A percentile compares a stretch with the other conserved stretches of the same genome.
These are phyloP conservation scores for Proctacanthus coquilletti DNA, from an alignment of 1,140 invertebrate species.

Conservation along the genomic window DNA sequence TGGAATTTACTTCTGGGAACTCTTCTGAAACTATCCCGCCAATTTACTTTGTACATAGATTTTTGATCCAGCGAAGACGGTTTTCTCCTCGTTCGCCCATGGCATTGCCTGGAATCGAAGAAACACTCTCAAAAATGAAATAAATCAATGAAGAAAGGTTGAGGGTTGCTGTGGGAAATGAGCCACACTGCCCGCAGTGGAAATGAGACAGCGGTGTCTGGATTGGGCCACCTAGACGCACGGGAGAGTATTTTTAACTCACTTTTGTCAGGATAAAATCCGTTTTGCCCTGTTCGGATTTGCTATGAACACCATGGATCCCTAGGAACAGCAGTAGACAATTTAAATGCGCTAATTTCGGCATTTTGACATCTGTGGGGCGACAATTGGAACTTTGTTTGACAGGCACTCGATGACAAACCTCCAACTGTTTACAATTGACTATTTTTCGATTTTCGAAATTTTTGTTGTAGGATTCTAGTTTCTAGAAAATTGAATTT, in stretches of 20 bases:
- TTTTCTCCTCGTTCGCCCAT: slow-evolving; percentile 14
- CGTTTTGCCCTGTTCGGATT: not conserved
- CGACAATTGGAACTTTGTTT: slow-evolving; percentile 5
- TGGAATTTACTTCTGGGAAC: slow-evolving; percentile 4
- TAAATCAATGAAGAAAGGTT: not conserved
- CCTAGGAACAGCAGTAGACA: not conserved
- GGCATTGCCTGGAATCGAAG: not conserved
- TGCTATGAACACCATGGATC: not conserved
- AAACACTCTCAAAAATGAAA: not conserved
- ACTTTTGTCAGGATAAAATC: not conserved
- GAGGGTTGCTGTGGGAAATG: not conserved
- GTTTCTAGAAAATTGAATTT: too few species aligned
- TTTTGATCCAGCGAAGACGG: slow-evolving; percentile 28
- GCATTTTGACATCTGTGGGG: not conserved
- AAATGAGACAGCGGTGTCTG: too few species aligned
- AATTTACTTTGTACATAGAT: slow-evolving; percentile 28
- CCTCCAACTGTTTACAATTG: too few species aligned
- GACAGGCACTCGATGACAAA: slow-evolving; percentile 8
- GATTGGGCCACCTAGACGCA: too few species aligned
- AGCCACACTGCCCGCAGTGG: too few species aligned
- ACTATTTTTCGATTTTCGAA: too few species aligned
- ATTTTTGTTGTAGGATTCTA: too few species aligned
- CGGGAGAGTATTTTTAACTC: not conserved
- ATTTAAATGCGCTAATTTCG: not conserved
- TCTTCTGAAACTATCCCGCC: slow-evolving; percentile 1